Evolutionary conservation across 2,888 invertebrate genomes (phyloP).

Genomic region (Sinhomidia bicolor): DNA sequence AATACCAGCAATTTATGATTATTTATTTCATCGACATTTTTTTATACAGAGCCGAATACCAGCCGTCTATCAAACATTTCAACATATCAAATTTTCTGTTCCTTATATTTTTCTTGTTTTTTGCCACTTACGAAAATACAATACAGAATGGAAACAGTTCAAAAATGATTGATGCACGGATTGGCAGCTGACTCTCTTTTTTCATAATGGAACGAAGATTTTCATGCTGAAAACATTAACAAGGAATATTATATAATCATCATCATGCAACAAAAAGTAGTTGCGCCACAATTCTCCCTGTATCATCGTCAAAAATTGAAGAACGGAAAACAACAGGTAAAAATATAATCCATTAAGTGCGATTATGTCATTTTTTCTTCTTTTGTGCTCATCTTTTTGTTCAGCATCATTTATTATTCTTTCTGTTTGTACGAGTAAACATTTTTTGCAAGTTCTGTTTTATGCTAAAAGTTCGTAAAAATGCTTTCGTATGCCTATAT

Average conservation of each 20-base stretch:
- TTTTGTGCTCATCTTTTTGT: not conserved
- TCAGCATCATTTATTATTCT: not conserved
- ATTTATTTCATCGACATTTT: too few relatives aligned
- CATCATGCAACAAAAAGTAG: slow-evolving; percentile 3
- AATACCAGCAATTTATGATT: too few relatives aligned
- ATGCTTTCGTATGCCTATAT: not conserved
- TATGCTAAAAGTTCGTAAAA: too few relatives aligned
- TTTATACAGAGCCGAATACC: not conserved
- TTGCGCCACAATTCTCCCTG: not conserved
- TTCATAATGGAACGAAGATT: slow-evolving; percentile 89
- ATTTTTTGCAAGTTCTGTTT: too few relatives aligned
- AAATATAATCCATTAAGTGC: not conserved
- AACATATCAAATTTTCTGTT: too few relatives aligned
- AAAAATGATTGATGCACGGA: slow-evolving; percentile 94
- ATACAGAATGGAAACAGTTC: slow-evolving; percentile 99
- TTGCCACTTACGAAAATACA: slow-evolving; percentile 91
- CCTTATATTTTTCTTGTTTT: not conserved
- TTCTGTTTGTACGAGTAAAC: too few relatives aligned
- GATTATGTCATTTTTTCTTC: not conserved
- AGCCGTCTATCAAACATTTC: too few relatives aligned
- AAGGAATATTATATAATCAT: slow-evolving; percentile 22
- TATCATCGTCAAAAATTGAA: too few relatives aligned
- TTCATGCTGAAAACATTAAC: slow-evolving; percentile 70
- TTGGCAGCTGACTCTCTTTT: slow-evolving; percentile 93
- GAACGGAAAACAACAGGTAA: not conserved